These are phyloP conservation scores for Paratilapia polleni DNA, from an alignment of 2,113 vertebrate species.

Conservation along the genomic window DNA sequence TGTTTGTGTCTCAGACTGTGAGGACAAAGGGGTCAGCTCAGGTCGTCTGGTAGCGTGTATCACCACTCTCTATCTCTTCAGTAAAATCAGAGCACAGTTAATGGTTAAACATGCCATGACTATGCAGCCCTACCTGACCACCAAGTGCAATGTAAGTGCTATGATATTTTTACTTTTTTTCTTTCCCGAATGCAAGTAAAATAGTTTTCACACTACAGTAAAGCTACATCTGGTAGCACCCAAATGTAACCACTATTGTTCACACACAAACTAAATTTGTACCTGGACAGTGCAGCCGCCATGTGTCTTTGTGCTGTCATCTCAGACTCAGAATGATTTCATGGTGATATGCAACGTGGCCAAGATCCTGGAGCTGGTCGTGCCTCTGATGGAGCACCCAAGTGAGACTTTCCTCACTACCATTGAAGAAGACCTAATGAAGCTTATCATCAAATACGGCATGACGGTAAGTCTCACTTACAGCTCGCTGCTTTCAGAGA, in stretches of 20 bases:
- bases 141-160: slow-evolving; percentile 94
- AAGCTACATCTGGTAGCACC: slow-evolving; percentile 15
- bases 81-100: slow-evolving; percentile 95
- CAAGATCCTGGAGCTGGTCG: slow-evolving; percentile 95
- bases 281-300: not conserved
- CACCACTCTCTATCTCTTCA: slow-evolving; percentile 97
- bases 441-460: slow-evolving; percentile 98
- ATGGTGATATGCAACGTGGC: slow-evolving; percentile 99
- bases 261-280: not conserved
- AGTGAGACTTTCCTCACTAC: slow-evolving; percentile 97
- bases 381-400: slow-evolving; percentile 95
- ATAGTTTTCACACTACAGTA: not conserved
- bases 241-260: not conserved
- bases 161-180: not conserved
- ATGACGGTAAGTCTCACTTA: slow-evolving; percentile 88
- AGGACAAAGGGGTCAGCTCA: slow-evolving; percentile 93
- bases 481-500: not conserved
- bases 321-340: slow-evolving; percentile 95
- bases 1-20: slow-evolving; percentile 71
- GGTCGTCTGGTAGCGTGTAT: slow-evolving; percentile 93
- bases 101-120: slow-evolving; percentile 99
- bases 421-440: slow-evolving; percentile 99
- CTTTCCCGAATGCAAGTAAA: not conserved
- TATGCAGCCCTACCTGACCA: slow-evolving; percentile 97
- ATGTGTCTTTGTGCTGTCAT: not conserved